Conservation (phyloP, 1,140 invertebrate genomes). For the Elymnias hypermnestra region DNA sequence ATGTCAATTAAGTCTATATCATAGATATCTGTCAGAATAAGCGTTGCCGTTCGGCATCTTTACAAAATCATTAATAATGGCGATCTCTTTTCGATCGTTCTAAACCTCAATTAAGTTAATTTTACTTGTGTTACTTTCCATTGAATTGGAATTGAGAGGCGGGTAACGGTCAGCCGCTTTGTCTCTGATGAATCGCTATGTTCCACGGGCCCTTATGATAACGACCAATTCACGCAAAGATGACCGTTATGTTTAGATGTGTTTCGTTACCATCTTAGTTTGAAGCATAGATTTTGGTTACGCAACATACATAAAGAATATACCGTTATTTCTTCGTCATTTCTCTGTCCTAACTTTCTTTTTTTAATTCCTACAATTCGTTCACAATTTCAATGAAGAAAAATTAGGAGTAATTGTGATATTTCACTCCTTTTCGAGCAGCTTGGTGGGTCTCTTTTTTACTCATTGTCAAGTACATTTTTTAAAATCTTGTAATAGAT, state of each 20-base stretch:
- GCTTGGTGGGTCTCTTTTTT: too few species aligned
- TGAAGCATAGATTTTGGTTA: too few species aligned
- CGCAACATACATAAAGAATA: too few species aligned
- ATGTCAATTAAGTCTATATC: neutral
- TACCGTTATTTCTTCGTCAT: constrained; percentile 5
- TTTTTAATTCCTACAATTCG: too few species aligned
- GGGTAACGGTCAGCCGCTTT: constrained; percentile 52
- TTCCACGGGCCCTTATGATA: constrained; percentile 25
- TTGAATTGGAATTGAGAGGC: constrained; percentile 37
- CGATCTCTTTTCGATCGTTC: constrained; percentile 23
- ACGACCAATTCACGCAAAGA: constrained; percentile 13
- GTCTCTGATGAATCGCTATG: constrained; percentile 44
- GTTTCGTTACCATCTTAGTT: constrained; percentile 4
- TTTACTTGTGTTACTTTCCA: constrained; percentile 63
- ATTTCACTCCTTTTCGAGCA: too few species aligned
- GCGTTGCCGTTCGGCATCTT: constrained; percentile 6
- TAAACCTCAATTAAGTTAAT: constrained; percentile 53
- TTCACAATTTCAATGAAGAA: too few species aligned
- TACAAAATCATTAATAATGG: constrained; percentile 11
- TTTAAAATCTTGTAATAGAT: too few species aligned
- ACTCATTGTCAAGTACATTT: too few species aligned
- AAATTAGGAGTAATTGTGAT: too few species aligned
- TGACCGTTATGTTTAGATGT: constrained; percentile 13
- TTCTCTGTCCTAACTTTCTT: too few species aligned
- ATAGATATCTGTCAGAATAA: constrained; percentile 16